Percentiles rank a stretch among this genome's conserved stretches.
phyloP scores from a whole-genome alignment of 2,888 invertebrate genomes.

The Heteromurus nitidus region DNA sequence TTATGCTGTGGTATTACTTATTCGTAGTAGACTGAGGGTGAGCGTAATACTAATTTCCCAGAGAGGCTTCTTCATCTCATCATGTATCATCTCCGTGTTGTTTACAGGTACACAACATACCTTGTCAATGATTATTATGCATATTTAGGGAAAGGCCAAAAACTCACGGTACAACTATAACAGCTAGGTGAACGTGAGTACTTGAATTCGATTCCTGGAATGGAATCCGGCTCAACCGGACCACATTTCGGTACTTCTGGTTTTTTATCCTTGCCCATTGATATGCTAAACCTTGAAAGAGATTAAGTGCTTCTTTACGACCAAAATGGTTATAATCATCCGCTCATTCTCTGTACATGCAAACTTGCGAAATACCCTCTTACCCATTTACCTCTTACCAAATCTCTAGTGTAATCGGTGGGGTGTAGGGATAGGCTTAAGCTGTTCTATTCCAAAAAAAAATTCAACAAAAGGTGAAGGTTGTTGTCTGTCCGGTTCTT shows the following conservation, averaged over 20 bases:
- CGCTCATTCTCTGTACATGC: background rate
- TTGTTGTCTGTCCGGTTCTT: slow-evolving; percentile 44
- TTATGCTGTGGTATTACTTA: no score
- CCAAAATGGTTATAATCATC: background rate
- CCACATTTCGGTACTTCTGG: slow-evolving; percentile 67
- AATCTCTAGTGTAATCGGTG: no score
- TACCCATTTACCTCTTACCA: no score
- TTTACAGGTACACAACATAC: background rate
- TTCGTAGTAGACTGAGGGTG: no score
- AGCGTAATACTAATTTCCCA: no score
- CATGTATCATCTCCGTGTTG: no score
- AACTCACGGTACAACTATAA: slow-evolving; percentile 40
- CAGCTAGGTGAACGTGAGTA: slow-evolving; percentile 12
- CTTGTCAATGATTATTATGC: slow-evolving; percentile 8
- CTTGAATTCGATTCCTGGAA: slow-evolving; percentile 60
- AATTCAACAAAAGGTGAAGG: slow-evolving; percentile 40
- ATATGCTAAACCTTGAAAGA: slow-evolving; percentile 53
- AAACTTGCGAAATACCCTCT: background rate
- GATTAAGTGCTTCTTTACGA: slow-evolving; percentile 8
- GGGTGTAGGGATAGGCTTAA: background rate
- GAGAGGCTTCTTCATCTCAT: background rate
- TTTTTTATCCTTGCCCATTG: slow-evolving; percentile 52
- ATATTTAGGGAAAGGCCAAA: slow-evolving; percentile 31
- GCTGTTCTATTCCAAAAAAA: background rate
- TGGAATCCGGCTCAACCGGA: slow-evolving; percentile 65